Conservation (phyloP, 2,888 invertebrate genomes). For the Watsonalla cultraria region DNA sequence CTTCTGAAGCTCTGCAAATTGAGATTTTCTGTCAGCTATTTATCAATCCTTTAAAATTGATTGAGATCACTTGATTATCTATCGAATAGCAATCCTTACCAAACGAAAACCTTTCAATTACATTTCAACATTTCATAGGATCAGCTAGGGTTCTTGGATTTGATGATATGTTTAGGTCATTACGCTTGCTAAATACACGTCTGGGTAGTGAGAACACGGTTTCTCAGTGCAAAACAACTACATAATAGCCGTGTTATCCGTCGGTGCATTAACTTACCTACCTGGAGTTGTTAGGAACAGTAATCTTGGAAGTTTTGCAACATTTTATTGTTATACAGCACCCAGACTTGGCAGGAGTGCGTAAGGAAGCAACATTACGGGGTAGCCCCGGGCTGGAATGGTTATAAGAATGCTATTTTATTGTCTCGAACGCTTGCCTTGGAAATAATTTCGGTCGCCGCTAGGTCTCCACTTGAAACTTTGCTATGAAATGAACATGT, state of each 20-base stretch:
- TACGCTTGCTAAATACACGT: not conserved
- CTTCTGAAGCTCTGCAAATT: too few species aligned
- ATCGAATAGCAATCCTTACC: too few species aligned
- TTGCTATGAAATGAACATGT: slow-evolving; percentile 47
- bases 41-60: too few species aligned
- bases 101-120: too few species aligned
- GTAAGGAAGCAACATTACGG: slow-evolving; percentile 48
- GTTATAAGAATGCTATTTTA: slow-evolving; percentile 63
- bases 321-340: slow-evolving; percentile 60
- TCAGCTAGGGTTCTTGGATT: not conserved
- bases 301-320: slow-evolving; percentile 47
- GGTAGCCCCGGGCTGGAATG: slow-evolving; percentile 41
- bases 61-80: too few species aligned
- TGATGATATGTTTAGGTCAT: not conserved
- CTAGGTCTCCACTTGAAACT: slow-evolving; percentile 47
- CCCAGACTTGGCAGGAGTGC: slow-evolving; percentile 29
- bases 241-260: slow-evolving; percentile 15
- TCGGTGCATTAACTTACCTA: slow-evolving; percentile 31
- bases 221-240: not conserved
- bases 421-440: slow-evolving; percentile 45
- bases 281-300: slow-evolving; percentile 35
- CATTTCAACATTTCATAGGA: not conserved
- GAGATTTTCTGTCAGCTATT: too few species aligned
- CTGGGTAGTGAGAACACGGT: not conserved
- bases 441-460: slow-evolving; percentile 53